These are phyloP conservation scores for Dicentrarchus labrax DNA, from an alignment of 2,113 vertebrate genomes.

Conservation along the genomic window DNA sequence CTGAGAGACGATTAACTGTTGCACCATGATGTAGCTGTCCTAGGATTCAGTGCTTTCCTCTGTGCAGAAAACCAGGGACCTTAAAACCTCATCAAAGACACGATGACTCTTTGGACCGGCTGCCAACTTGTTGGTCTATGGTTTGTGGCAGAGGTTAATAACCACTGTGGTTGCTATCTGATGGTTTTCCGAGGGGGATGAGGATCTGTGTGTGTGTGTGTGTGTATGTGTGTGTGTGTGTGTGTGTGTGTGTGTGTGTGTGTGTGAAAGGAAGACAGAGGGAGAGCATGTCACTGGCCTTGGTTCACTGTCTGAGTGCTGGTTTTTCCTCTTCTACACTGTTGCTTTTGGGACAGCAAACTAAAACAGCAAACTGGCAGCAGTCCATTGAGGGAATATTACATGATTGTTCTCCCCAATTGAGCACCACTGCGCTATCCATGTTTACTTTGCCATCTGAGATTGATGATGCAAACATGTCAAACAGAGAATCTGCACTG, in stretches of 20 bases:
- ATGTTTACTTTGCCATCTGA: not conserved
- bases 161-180: slow-evolving; percentile 49
- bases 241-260: slow-evolving; percentile 30
- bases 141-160: slow-evolving; percentile 68
- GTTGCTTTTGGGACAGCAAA: slow-evolving; percentile 12
- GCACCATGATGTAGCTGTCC: not conserved
- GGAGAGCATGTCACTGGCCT: slow-evolving; percentile 10
- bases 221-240: slow-evolving; percentile 35
- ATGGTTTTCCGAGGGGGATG: slow-evolving; percentile 53
- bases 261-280: slow-evolving; percentile 17
- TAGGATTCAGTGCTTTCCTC: slow-evolving; percentile 14
- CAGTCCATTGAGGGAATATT: slow-evolving; percentile 10
- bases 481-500: not conserved
- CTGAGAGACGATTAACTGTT: slow-evolving; percentile 20
- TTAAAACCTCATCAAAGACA: slow-evolving; percentile 65
- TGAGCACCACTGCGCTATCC: not conserved
- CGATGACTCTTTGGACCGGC: slow-evolving; percentile 21
- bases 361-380: slow-evolving; percentile 16
- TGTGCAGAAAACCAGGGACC: slow-evolving; percentile 36
- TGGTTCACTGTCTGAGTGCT: slow-evolving; percentile 4
- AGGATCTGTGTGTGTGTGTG: slow-evolving; percentile 25
- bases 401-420: not conserved
- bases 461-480: not conserved
- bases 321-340: slow-evolving; percentile 1
- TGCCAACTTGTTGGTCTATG: slow-evolving; percentile 53